A percentile compares a stretch with the other conserved stretches of the same genome.
phyloP scores from a whole-genome alignment of 2,113 vertebrate genomes.

The Cyprinus carpio region DNA sequence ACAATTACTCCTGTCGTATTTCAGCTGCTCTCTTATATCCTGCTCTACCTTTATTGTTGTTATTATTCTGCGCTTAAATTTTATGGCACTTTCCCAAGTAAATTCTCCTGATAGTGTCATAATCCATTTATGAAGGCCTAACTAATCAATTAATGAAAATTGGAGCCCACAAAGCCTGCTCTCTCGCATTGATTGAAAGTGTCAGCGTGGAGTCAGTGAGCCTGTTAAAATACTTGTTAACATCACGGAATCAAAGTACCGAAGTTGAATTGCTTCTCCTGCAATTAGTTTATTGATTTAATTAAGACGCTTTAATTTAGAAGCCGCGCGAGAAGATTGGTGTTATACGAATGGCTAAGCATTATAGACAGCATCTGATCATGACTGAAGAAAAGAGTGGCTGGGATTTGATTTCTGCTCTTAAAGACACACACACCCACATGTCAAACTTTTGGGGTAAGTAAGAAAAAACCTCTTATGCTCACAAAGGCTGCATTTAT shows the following conservation, averaged over 20 bases:
- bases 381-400: slow-evolving; percentile 67
- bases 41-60: slow-evolving; percentile 78
- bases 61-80: slow-evolving; percentile 79
- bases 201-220: slow-evolving; percentile 73
- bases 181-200: slow-evolving; percentile 78
- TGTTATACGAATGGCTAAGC: slow-evolving; percentile 78
- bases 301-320: slow-evolving; percentile 90
- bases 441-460: neutral
- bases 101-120: slow-evolving; percentile 77
- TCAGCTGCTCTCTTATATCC: slow-evolving; percentile 75
- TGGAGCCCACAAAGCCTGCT: slow-evolving; percentile 79
- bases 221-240: slow-evolving; percentile 77
- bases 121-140: slow-evolving; percentile 80
- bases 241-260: slow-evolving; percentile 76
- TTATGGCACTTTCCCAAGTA: slow-evolving; percentile 73
- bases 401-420: slow-evolving; percentile 70
- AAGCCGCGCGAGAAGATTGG: slow-evolving; percentile 82
- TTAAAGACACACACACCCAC: slow-evolving; percentile 69
- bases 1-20: slow-evolving; percentile 73
- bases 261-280: slow-evolving; percentile 86
- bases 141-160: slow-evolving; percentile 90
- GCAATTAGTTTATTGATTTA: slow-evolving; percentile 95
- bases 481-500: neutral
- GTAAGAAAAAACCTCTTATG: neutral
- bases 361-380: slow-evolving; percentile 72